Conservation (phyloP, 1,140 invertebrate genomes). For the Hetaerina americana region DNA sequence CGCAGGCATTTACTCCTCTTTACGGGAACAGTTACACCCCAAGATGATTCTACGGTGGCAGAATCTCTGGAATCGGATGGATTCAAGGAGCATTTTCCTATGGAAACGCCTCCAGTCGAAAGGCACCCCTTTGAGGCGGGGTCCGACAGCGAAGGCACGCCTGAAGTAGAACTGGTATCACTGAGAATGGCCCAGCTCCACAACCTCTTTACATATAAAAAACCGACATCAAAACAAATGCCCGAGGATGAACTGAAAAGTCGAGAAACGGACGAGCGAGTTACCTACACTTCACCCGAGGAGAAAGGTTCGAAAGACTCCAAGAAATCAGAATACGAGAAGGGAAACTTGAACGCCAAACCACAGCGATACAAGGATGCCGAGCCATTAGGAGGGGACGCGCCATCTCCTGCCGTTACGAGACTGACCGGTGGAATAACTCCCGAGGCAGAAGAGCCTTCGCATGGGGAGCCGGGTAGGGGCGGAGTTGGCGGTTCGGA, state of each 20-base stretch:
- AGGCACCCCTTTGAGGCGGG: not conserved
- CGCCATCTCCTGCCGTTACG: not conserved
- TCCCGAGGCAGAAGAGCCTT: not conserved
- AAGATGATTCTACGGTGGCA: constrained; percentile 27
- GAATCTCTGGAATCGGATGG: constrained; percentile 37
- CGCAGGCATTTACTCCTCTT: not conserved
- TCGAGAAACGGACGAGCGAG: not conserved
- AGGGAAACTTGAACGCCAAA: not conserved
- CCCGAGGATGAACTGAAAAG: not conserved
- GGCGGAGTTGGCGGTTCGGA: not conserved
- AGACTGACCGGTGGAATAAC: not conserved
- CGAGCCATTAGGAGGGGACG: not conserved
- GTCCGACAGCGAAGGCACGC: not conserved
- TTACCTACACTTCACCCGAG: constrained; percentile 20
- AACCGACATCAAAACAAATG: not conserved
- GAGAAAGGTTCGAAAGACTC: constrained; percentile 34
- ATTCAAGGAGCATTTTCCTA: constrained; percentile 31
- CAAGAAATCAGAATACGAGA: constrained; percentile 27
- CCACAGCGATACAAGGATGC: not conserved
- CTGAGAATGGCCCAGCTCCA: not conserved
- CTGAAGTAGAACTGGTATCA: not conserved
- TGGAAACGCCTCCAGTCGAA: constrained; percentile 28
- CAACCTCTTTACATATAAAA: not conserved
- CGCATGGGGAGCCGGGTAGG: no score
- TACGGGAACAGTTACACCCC: constrained; percentile 27